A percentile compares a stretch with the other conserved stretches of the same genome.
phyloP scores from a whole-genome alignment of 2,888 invertebrate genomes.

The Hymenopus coronatus region DNA sequence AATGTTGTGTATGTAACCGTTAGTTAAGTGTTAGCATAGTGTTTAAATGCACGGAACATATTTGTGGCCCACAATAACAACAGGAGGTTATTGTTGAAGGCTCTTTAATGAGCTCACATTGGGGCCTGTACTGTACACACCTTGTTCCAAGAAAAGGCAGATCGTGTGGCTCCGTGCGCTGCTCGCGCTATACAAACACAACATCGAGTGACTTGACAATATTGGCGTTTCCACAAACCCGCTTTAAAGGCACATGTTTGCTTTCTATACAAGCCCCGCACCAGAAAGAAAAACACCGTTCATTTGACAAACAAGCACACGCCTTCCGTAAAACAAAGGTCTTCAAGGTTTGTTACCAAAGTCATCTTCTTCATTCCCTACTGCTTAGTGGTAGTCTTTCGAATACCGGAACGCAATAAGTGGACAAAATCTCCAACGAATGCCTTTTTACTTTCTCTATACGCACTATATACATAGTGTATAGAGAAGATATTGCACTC shows the following conservation, averaged over 20 bases:
- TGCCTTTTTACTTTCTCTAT: too few relatives aligned
- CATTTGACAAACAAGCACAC: slow-evolving; percentile 18
- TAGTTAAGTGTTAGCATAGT: too few relatives aligned
- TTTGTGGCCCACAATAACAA: neutral
- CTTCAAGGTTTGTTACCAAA: neutral
- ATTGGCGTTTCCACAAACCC: slow-evolving; percentile 25
- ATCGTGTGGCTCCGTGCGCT: neutral
- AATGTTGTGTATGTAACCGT: too few relatives aligned
- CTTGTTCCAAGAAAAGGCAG: neutral
- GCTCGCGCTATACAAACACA: neutral
- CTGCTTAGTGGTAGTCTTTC: too few relatives aligned
- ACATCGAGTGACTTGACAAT: slow-evolving; percentile 26
- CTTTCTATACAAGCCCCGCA: neutral
- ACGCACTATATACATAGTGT: too few relatives aligned
- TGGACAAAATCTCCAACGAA: too few relatives aligned
- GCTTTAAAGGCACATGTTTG: slow-evolving; percentile 11
- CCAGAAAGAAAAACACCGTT: slow-evolving; percentile 7
- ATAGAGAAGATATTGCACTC: too few relatives aligned
- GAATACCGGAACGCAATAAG: too few relatives aligned
- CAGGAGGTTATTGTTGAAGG: neutral
- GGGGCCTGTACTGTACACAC: neutral
- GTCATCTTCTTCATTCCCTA: neutral
- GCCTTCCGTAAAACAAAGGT: neutral
- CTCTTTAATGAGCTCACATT: neutral
- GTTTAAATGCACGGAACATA: too few relatives aligned